Evolutionary conservation across 2,888 invertebrate genomes (phyloP), one percentile per base, ranked within the genome.

Genomic region (Acleris cristana): DNA sequence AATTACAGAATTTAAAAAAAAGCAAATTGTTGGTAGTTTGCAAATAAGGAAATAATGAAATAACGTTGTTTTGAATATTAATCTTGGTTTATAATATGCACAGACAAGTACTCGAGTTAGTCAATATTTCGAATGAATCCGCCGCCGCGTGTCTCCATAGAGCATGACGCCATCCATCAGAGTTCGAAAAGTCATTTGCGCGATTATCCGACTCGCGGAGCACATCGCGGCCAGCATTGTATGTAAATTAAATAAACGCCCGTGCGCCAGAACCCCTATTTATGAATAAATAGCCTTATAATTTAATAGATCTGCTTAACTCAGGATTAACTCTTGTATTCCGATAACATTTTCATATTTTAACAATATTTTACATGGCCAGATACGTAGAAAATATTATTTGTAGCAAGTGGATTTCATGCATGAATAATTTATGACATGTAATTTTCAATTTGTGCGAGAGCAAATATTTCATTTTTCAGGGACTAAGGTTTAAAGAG

Each of bases 121-220:
- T 14, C 14, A 40, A 14, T 40, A 40, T 40, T 21, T 14, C 7
- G 18, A 51, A 21, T 21, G 18, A 21, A 10, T 5, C 51, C 21
- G 51, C 21, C 16, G 19, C 48, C 4, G 18, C 12, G 16, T 44
- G 19, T 26, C 14, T 34, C 48, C 52, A 23, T 67, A 45, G 23
- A 16, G 80, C 74, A 81, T 83, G 79, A 82, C 73, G 74, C 78
- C 82, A 78, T 82, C 82, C 84, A 78, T 74, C 73, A 74, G 79
- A 83, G 86, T 87, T 89, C 83, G 81, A 85, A 89, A 89, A 89
- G 89, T 90, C 85, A 89, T 90, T 89, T 87, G 84, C 81, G 74
- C 85, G 88, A 90, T 90, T 90, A 88, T 89, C 87, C 86, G 87
- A 86, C 85, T 86, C 85, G 80, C 82, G 82, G 81, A 88, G 87